A percentile compares a stretch with the other conserved stretches of the same genome.
These are phyloP conservation scores for Eleutherodactylus coqui DNA, from an alignment of 2,797 vertebrate genomes.

Conservation along the genomic window DNA sequence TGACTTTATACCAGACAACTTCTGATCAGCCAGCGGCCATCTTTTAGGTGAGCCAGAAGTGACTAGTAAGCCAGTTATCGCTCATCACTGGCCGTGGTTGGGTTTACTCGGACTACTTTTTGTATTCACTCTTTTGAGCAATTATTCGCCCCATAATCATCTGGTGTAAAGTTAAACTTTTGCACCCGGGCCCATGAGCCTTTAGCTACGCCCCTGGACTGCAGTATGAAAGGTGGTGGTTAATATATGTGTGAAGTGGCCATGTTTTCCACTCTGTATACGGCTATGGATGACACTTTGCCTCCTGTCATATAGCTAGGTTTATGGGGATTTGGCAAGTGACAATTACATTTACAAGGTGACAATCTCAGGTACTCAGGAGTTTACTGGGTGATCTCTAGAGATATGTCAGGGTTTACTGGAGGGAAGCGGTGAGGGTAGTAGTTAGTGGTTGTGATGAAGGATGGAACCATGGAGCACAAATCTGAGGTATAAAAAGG, in stretches of 20 bases:
- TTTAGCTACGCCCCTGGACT: too few relatives aligned
- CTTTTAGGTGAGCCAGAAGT: too few relatives aligned
- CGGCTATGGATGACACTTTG: slow-evolving; percentile 11
- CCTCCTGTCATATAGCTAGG: slow-evolving; percentile 32
- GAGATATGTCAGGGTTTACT: neutral
- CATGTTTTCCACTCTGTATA: slow-evolving; percentile 13
- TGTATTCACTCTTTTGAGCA: too few relatives aligned
- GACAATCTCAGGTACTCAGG: neutral
- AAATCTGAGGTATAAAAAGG: too few relatives aligned
- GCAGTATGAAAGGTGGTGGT: neutral
- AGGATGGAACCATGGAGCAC: neutral
- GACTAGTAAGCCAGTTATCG: too few relatives aligned
- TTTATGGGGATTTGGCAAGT: slow-evolving; percentile 13
- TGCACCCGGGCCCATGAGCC: too few relatives aligned
- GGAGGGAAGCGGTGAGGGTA: neutral
- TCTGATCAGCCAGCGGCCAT: too few relatives aligned
- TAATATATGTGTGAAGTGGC: neutral
- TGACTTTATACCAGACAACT: too few relatives aligned
- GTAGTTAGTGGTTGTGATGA: neutral
- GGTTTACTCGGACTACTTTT: too few relatives aligned
- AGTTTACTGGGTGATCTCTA: neutral
- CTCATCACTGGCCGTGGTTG: too few relatives aligned
- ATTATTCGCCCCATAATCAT: too few relatives aligned
- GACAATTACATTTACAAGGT: slow-evolving; percentile 9
- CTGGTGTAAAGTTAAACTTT: too few relatives aligned